Conservation (phyloP, 2,113 vertebrate genomes). For the Rhegmatorhina hoffmannsi region DNA sequence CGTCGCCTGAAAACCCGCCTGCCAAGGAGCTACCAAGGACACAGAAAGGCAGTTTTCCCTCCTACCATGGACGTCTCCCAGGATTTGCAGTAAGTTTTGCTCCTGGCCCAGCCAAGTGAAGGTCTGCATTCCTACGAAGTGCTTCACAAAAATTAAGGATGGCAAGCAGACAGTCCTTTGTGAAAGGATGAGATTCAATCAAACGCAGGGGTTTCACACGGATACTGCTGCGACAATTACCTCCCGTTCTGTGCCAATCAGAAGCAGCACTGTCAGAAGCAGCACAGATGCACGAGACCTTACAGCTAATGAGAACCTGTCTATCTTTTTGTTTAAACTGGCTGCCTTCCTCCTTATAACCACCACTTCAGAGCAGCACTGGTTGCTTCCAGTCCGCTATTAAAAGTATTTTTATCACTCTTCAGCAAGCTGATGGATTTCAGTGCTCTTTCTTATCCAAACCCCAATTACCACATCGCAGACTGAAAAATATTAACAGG, state of each 20-base stretch:
- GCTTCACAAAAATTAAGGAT: neutral
- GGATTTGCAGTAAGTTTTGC: neutral
- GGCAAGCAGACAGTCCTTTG: neutral
- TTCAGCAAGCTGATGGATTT: neutral
- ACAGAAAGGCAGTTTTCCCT: neutral
- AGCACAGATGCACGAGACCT: neutral
- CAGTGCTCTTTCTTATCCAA: neutral
- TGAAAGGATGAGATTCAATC: neutral
- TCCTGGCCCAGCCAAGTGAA: neutral
- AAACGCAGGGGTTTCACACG: neutral
- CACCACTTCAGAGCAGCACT: neutral
- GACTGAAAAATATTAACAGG: neutral
- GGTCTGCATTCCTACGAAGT: rapidly evolving
- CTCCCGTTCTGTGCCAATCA: neutral
- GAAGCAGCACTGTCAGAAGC: neutral
- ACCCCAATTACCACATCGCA: neutral
- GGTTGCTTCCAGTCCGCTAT: neutral
- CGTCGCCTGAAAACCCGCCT: neutral
- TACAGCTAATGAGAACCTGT: neutral
- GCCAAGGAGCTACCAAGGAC: neutral
- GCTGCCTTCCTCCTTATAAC: neutral
- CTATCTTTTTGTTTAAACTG: neutral
- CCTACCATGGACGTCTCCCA: neutral
- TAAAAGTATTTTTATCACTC: neutral
- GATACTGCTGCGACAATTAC: neutral